Percentiles rank a stretch among this genome's conserved stretches.
phyloP scores from a whole-genome alignment of 2,888 invertebrate genomes.

The Spialia ferax region DNA sequence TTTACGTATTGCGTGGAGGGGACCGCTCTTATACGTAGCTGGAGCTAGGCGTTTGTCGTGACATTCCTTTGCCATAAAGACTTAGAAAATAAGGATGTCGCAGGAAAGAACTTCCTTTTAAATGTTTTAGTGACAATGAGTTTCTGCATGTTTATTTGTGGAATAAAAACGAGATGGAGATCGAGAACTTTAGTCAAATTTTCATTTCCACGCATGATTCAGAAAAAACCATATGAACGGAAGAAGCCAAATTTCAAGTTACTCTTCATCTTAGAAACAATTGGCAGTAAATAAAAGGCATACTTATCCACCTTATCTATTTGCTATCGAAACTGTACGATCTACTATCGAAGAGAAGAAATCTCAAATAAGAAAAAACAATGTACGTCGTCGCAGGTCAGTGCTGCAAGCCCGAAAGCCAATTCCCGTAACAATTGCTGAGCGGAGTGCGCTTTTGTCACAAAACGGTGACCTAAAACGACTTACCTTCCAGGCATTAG shows the following conservation, averaged over 20 bases:
- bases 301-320: no score
- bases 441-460: neutral
- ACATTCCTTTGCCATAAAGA: neutral
- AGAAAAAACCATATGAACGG: no score
- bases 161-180: no score
- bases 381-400: neutral
- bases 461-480: constrained; percentile 7
- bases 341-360: neutral
- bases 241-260: no score
- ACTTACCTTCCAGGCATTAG: neutral
- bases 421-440: neutral
- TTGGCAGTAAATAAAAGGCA: no score
- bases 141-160: no score
- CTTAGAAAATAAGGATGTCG: neutral
- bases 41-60: neutral
- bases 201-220: no score
- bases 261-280: no score
- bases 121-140: no score
- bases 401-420: neutral
- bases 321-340: neutral
- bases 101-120: neutral
- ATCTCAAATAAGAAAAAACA: neutral
- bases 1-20: constrained; percentile 6
- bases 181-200: no score
- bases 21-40: neutral